These are phyloP conservation scores for Esox niger DNA, from an alignment of 2,113 vertebrate species.

Conservation along the genomic window DNA sequence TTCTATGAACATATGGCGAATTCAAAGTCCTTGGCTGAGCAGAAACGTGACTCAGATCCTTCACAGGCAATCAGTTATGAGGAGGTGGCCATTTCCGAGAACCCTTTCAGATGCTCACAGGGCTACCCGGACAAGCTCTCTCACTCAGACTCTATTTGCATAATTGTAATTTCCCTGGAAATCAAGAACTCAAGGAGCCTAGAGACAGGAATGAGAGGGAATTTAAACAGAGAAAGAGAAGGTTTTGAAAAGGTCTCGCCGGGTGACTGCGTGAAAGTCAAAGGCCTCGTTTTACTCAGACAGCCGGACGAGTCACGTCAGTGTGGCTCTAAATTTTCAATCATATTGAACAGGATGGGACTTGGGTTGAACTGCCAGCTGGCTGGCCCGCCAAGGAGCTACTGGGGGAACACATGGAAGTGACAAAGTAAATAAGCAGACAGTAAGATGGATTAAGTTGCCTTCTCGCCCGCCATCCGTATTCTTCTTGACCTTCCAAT, in stretches of 20 bases:
- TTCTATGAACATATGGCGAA: neutral
- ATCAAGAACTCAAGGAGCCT: neutral
- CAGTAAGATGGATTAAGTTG: constrained; percentile 15
- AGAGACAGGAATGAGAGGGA: neutral
- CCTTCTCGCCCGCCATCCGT: constrained; percentile 7
- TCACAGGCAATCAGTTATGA: neutral
- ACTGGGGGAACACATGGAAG: constrained; percentile 20
- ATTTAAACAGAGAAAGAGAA: neutral
- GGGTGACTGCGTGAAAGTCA: constrained; percentile 21
- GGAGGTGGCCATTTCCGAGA: constrained; percentile 9
- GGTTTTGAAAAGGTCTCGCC: neutral
- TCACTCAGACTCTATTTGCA: constrained; percentile 2
- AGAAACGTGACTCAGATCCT: neutral
- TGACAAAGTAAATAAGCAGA: constrained; percentile 41
- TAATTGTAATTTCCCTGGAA: constrained; percentile 11
- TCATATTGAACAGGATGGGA: constrained; percentile 10
- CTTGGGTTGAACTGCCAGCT: constrained; percentile 13
- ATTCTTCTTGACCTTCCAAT: constrained; percentile 26
- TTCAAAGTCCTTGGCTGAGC: neutral
- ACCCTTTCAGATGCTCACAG: neutral
- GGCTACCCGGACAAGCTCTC: neutral
- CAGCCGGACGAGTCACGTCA: constrained; percentile 24
- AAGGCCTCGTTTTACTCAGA: constrained; percentile 36
- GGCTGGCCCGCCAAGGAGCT: constrained; percentile 1
- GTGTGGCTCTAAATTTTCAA: constrained; percentile 5